Evolutionary conservation across 2,113 vertebrate genomes (phyloP), one percentile per base, ranked within the genome.

Genomic region (Galemys pyrenaicus): DNA sequence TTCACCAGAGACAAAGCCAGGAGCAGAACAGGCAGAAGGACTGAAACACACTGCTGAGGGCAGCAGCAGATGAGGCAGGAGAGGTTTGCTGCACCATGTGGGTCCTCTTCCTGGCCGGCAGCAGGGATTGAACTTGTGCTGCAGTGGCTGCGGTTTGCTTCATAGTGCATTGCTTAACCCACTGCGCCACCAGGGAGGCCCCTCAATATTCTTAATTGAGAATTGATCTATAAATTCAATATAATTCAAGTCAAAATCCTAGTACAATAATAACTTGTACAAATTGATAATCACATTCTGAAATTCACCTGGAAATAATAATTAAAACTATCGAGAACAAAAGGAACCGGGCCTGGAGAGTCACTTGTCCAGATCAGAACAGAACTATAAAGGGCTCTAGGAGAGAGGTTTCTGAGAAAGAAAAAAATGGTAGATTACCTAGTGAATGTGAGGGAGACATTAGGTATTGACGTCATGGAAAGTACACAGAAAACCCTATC

Each of bases 241-340:
- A 71, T 51, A 87, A 93, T 58, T 30, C n/a, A 65, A 71, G 87
- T 67, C 12, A 71, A 87, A 93, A 93, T 77, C 22, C 2, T 13
- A 77, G 26, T 32, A 81, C 9, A 20, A 41, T 46, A 54, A 84
- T 67, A 54, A 88, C 58, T n/a, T 73, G 22, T 62, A 51, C 37
- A 94, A 94, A 92, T 46, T 92, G 37, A 37, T 15, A 62, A 84
- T 20, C 37, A 60, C 46, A 83, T 56, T 80, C 60, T 85, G n/a
- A 68, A 85, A 62, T 80, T 58, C 39, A 85, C 46, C 65, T 89
- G 58, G 30, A 88, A 74, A 80, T 44, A 56, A 1, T 37, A 75
- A 26, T 80, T 35, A 89, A 85, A 81, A 60, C 30, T 62, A 75
- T 75, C 85, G 64, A 85, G 73, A 32, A 85, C 64, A 78, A 79